phyloP scores from a whole-genome alignment of 2,888 invertebrate species.

The Acrocyrtus sp. region DNA sequence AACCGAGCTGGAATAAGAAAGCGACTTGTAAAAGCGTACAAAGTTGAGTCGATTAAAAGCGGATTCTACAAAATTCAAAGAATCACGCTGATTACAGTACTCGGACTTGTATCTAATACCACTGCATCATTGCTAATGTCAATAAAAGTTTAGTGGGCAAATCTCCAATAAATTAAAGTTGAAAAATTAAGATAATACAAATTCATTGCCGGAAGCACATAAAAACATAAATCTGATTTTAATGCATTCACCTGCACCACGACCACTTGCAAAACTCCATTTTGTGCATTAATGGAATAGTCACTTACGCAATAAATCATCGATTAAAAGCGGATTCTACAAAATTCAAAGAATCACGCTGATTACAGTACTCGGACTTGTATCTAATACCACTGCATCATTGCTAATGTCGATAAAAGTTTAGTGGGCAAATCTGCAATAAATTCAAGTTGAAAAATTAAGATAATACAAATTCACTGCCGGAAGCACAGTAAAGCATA shows the following conservation, averaged over 20 bases:
- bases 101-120: constrained; percentile 7
- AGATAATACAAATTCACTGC: too few relatives aligned
- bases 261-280: neutral
- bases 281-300: too few relatives aligned
- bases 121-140: constrained; percentile 11
- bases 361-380: constrained; percentile 2
- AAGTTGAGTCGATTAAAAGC: constrained; percentile 12
- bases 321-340: constrained; percentile 17
- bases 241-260: neutral
- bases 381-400: constrained; percentile 8
- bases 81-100: constrained; percentile 2
- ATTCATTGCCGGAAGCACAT: too few relatives aligned
- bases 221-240: neutral
- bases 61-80: constrained; percentile 19
- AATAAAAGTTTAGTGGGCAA: neutral
- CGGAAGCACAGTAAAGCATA: too few relatives aligned
- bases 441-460: neutral
- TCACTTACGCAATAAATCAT: too few relatives aligned
- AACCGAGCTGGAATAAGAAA: neutral
- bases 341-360: constrained; percentile 7
- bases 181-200: too few relatives aligned
- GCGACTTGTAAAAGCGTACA: neutral
- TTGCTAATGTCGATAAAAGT: constrained; percentile 4
- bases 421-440: neutral
- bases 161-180: neutral